Evolutionary conservation across 2,888 invertebrate species (phyloP).

Genomic region (Temnothorax rugatulus): DNA sequence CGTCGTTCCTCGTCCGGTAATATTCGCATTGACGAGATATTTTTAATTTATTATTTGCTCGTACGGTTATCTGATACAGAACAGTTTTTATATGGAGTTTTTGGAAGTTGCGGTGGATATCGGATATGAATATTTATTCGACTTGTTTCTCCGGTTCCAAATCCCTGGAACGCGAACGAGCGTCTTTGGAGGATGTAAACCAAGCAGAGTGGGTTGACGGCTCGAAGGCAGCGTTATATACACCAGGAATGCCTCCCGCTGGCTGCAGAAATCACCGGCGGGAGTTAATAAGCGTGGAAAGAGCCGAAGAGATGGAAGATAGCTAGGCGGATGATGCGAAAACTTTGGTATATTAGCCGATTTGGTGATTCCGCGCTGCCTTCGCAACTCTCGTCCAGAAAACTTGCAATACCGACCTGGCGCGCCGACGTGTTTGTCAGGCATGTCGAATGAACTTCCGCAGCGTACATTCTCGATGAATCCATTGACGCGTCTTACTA

Average conservation of each 20-base stretch:
- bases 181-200: conserved; percentile 55
- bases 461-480: conserved; percentile 58
- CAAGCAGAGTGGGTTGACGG: conserved; percentile 71
- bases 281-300: conserved; percentile 85
- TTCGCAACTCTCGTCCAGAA: conserved; percentile 77
- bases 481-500: conserved; percentile 7
- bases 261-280: conserved; percentile 83
- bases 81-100: background rate
- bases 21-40: background rate
- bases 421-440: conserved; percentile 62
- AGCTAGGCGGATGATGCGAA: conserved; percentile 85
- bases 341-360: conserved; percentile 85
- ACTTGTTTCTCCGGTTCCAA: conserved; percentile 27
- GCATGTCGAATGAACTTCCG: conserved; percentile 68
- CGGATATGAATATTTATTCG: conserved; percentile 30
- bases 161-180: conserved; percentile 15
- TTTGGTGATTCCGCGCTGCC: conserved; percentile 83
- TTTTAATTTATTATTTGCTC: background rate
- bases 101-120: background rate
- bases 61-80: background rate
- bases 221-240: conserved; percentile 76
- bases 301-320: conserved; percentile 83
- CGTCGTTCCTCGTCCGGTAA: background rate
- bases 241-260: conserved; percentile 75
- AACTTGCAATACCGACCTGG: conserved; percentile 75